These are phyloP conservation scores for Criorhina ranunculi DNA, from an alignment of 2,888 invertebrate genomes.

Conservation along the genomic window DNA sequence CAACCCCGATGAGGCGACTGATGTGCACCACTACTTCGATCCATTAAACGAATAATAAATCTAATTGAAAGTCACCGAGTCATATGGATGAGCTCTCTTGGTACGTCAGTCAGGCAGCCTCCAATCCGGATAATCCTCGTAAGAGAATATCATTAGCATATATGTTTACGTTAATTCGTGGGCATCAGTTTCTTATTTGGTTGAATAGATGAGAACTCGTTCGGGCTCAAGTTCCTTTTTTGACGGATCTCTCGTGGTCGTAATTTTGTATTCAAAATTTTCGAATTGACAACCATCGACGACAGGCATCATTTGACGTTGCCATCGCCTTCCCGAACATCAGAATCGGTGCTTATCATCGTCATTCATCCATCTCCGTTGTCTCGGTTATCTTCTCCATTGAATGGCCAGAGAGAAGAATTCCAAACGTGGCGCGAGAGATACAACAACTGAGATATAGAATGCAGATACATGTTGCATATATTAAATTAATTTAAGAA, in stretches of 20 bases:
- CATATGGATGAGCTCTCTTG: slow-evolving; percentile 67
- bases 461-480: slow-evolving; percentile 73
- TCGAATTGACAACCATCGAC: slow-evolving; percentile 71
- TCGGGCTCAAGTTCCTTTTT: slow-evolving; percentile 63
- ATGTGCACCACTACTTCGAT: slow-evolving; percentile 56
- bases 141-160: slow-evolving; percentile 79
- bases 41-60: slow-evolving; percentile 76
- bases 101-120: slow-evolving; percentile 44
- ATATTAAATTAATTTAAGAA: slow-evolving; percentile 75
- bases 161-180: slow-evolving; percentile 79
- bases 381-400: slow-evolving; percentile 50
- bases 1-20: slow-evolving; percentile 50
- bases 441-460: slow-evolving; percentile 25
- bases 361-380: slow-evolving; percentile 68
- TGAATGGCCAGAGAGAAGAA: slow-evolving; percentile 29
- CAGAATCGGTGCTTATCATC: slow-evolving; percentile 68
- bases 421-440: slow-evolving; percentile 27
- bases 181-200: slow-evolving; percentile 77
- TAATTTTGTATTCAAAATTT: slow-evolving; percentile 76
- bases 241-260: slow-evolving; percentile 71
- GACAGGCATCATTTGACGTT: slow-evolving; percentile 75
- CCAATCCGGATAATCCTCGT: slow-evolving; percentile 69
- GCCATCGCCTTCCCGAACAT: slow-evolving; percentile 64
- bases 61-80: slow-evolving; percentile 70
- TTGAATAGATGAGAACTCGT: slow-evolving; percentile 56